Evolutionary conservation across 2,888 invertebrate species (phyloP), one percentile per base, ranked within the genome.

Genomic region (Hermaeophaga mercurialis): DNA sequence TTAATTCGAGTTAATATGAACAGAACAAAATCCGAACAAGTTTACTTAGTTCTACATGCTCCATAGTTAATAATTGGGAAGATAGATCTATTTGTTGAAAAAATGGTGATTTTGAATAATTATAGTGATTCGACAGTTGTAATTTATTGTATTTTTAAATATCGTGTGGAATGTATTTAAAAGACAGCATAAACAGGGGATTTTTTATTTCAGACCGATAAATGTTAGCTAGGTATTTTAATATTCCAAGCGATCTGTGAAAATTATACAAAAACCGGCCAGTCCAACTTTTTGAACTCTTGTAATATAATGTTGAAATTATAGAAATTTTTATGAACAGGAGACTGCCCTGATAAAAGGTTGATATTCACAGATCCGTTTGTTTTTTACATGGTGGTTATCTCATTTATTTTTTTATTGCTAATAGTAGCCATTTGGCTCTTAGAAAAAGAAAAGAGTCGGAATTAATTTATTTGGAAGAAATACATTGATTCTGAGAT

Each of bases 281-380:
- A 18, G 34, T 39, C 54, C 17, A 31, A 15, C 18, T 47, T 56
- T 45, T 56, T 46, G 58, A 59, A 59, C 31, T 48, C 46, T 53
- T 71, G 66, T 70, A 68, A 68, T 70, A 70, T 68, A 71, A 68
- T 61, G 65, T 67, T 63, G 66, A 47, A 54, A 54, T 55, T 54
- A 28, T 54, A 50, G 47, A 52, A 48, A 47, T 54, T 54, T 43
- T 24, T 43, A 15, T 11, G 4, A 18, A 43, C 12, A 24, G 8
- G 15, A 12, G 43, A 43, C 43, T 18, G 24, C 7, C 12, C 7
- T 9, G 1, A 12, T 14, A 3, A 15, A 11, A 36, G 17, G 24
- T 41, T 41, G 11, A 43, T 43, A 14, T 43, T 43, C 43, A 43
- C 43, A 43, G 43, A 43, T 43, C 14, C 43, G 43, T 19, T 39